Evolutionary conservation across 2,888 invertebrate species (phyloP).

Genomic region (Aplocera efformata): DNA sequence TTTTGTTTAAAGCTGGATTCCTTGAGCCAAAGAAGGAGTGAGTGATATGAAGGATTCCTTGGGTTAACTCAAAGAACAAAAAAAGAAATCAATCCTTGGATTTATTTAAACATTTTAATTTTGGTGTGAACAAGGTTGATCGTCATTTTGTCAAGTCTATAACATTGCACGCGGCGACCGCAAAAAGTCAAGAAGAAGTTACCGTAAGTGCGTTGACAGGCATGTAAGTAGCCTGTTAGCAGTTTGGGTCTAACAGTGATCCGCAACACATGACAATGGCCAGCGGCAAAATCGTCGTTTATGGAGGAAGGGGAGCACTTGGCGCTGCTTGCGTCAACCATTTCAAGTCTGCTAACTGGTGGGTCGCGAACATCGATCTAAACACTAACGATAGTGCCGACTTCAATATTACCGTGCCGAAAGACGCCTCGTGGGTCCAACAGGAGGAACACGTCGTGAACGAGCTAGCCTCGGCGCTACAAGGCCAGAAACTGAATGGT

Average conservation of each 20-base stretch:
- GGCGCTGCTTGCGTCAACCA: conserved; percentile 93
- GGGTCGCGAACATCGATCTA: conserved; percentile 95
- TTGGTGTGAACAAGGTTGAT: too few species aligned
- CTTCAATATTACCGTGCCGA: conserved; percentile 91
- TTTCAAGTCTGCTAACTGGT: conserved; percentile 94
- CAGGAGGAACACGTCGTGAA: conserved; percentile 87
- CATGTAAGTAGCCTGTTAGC: conserved; percentile 4
- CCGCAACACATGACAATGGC: conserved; percentile 67
- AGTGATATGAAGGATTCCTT: too few species aligned
- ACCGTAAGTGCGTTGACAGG: conserved; percentile 34
- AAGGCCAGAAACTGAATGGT: conserved; percentile 93
- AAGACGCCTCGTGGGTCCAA: conserved; percentile 86
- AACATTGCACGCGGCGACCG: too few species aligned
- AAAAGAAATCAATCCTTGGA: too few species aligned
- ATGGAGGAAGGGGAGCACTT: conserved; percentile 97
- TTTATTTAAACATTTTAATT: too few species aligned
- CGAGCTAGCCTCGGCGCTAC: conserved; percentile 83
- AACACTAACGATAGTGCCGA: conserved; percentile 92
- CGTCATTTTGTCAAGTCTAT: too few species aligned
- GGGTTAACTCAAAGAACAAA: too few species aligned
- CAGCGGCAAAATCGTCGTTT: conserved; percentile 89
- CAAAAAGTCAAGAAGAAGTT: too few species aligned
- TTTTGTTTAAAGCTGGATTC: too few species aligned
- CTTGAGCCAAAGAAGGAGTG: too few species aligned
- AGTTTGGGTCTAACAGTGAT: conserved; percentile 44